Conservation (phyloP, 2,888 invertebrate genomes). For the Sesia apiformis region DNA sequence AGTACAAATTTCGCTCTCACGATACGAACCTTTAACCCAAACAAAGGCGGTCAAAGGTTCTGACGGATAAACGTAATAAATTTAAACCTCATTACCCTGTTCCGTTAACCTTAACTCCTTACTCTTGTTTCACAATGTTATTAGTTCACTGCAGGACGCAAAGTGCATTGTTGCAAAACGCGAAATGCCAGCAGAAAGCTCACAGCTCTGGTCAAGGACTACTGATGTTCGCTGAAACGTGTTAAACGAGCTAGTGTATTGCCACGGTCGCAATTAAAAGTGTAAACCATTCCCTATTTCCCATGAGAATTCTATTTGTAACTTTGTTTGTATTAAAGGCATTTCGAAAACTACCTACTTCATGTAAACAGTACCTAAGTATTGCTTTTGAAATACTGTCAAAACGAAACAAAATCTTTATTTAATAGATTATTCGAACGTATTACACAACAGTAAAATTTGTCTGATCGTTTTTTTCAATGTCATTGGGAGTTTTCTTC, state of each 20-base stretch:
- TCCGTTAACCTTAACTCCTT: slow-evolving; percentile 6
- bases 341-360: too few relatives aligned
- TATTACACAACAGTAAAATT: too few relatives aligned
- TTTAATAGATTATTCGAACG: too few relatives aligned
- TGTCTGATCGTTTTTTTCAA: too few relatives aligned
- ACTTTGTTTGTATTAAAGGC: too few relatives aligned
- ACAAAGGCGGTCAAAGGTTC: not conserved
- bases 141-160: slow-evolving; percentile 9
- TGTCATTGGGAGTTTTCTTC: too few relatives aligned
- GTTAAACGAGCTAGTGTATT: not conserved
- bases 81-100: slow-evolving; percentile 4
- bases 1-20: not conserved
- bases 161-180: slow-evolving; percentile 25
- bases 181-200: slow-evolving; percentile 23
- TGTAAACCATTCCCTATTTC: not conserved
- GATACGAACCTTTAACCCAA: not conserved
- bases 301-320: not conserved
- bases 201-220: slow-evolving; percentile 28
- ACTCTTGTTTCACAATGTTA: not conserved
- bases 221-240: slow-evolving; percentile 2
- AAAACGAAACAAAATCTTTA: too few relatives aligned
- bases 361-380: too few relatives aligned
- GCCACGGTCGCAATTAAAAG: not conserved
- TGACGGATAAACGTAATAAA: not conserved
- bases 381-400: too few relatives aligned